phyloP scores from a whole-genome alignment of 2,113 vertebrate genomes.

The Condylura cristata region DNA sequence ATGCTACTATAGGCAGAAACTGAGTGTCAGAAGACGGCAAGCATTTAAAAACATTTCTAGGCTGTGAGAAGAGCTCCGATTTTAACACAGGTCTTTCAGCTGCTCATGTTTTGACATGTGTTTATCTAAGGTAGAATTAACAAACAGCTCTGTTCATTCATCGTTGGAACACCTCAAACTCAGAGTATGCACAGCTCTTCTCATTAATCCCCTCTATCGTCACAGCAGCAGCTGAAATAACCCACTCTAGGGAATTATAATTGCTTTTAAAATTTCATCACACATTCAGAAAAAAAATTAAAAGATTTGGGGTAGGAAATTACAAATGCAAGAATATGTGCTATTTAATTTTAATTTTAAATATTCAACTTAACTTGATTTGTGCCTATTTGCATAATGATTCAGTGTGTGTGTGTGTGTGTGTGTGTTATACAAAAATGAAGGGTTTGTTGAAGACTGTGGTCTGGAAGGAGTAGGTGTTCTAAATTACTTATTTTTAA shows the following conservation, averaged over 20 bases:
- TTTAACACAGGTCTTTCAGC: slow-evolving; percentile 59
- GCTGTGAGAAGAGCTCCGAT: slow-evolving; percentile 33
- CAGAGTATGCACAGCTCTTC: slow-evolving; percentile 51
- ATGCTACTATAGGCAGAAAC: neutral
- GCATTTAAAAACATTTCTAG: neutral
- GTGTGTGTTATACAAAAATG: no score
- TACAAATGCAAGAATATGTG: slow-evolving; percentile 19
- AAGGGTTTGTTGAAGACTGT: neutral
- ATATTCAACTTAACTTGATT: slow-evolving; percentile 37
- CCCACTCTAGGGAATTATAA: neutral
- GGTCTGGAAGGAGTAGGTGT: neutral
- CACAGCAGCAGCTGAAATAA: slow-evolving; percentile 66
- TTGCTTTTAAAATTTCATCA: slow-evolving; percentile 44
- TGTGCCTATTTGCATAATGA: slow-evolving; percentile 21
- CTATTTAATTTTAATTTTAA: slow-evolving; percentile 26
- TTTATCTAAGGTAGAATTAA: slow-evolving; percentile 76
- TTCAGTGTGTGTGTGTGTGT: no score
- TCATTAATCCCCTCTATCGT: slow-evolving; percentile 57
- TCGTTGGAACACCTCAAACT: slow-evolving; percentile 60
- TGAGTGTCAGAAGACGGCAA: neutral
- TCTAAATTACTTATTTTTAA: neutral
- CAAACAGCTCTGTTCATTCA: slow-evolving; percentile 77
- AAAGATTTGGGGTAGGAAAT: slow-evolving; percentile 28
- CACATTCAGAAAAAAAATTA: neutral
- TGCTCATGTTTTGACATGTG: slow-evolving; percentile 59